Evolutionary conservation across 2,113 vertebrate species (phyloP), one percentile per base, ranked within the genome.

Genomic region (Chaenogobius annularis): DNA sequence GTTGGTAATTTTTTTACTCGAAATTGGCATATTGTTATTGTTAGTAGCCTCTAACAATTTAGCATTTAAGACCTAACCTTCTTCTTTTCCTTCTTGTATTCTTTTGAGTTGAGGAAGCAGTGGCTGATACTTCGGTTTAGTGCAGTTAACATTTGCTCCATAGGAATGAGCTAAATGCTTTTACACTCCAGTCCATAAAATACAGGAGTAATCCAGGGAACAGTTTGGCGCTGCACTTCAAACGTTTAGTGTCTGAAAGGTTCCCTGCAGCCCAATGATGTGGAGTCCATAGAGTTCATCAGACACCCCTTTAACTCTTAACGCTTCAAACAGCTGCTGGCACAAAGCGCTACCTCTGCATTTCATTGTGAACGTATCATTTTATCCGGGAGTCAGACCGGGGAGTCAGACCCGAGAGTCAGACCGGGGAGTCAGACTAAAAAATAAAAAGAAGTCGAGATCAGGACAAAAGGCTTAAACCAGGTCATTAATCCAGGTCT

Each of bases 131-230:
- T 58, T 40, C 17, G 40, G 35, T 63, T 37, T n/a, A 43, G 19
- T n/a, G 4, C 61, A 11, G 15, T 11, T 5, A 63, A n/a, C 61
- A 43, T 11, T 20, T 8, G 15, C 31, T 40, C 31, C 61, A 40
- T 40, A 52, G 52, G 66, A 54, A 5, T 31, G 20, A 54, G 12
- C 20, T 1, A 54, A 44, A 31, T 15, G 20, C 31, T 52, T 58
- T 74, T 26, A 40, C 26, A 50, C 19, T 14, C 65, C 1, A 61
- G 48, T 23, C 64, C 48, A 48, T 47, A 26, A 74, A 74, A 43
- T 15, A 23, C 52, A 19, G 20, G 48, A 23, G 61, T 44, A 61
- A 61, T 17, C 64, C 23, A 11, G 35, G 35, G 31, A 63, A 40
- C 61, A 63, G 61, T 63, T 40, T 17, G 31, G 61, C 10, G 35